Base-by-base conservation (phyloP, 2,888 invertebrate genomes). In the Aplocera efformata region DNA sequence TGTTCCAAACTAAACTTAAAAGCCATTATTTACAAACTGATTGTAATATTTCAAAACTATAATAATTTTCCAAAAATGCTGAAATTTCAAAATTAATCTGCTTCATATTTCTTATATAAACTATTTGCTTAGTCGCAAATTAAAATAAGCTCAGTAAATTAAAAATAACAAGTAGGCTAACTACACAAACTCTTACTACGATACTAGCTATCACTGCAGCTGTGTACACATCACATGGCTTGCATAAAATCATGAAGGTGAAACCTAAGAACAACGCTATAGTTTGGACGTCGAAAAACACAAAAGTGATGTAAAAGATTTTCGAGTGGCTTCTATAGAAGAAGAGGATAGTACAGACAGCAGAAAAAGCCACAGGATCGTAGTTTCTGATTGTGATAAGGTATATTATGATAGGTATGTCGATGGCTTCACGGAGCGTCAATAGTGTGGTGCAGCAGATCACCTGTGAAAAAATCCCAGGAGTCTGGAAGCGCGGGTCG, bases 401-500 rank as follows among this genome's bases (percentile, higher is more conserved):
- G 61, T 74, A 79, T 45, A 71, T 43, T 33, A 65, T 47, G 37
- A 68, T 67, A 57, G 73, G 65, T 65, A 74, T 62, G 60, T 72
- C 70, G 48, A 71, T 62, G 55, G 65, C 60, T 57, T 56, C 62
- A 59, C 61, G 65, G 56, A 64, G 63, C 56, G 67, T 68, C 62
- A 67, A 63, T 67, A 67, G 66, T 54, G 51, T 59, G 66, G 66
- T 62, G 61, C 74, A 77, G 69, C 76, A 79, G 83, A 85, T 86
- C 85, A 88, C 79, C 86, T 83, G 62, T 88, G 86, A 81, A 88
- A 88, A 81, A 88, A 85, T 75, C 88, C 88, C 13, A 88, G 80
- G 50, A 88, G 65, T 13, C 86, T 60, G 3, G 84, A 71, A 7
- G 82, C 57, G 36, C 85, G 67, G 22, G 83, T 79, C 21, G 82